phyloP scores from a whole-genome alignment of 2,888 invertebrate species.

The Nephrotoma appendiculata region DNA sequence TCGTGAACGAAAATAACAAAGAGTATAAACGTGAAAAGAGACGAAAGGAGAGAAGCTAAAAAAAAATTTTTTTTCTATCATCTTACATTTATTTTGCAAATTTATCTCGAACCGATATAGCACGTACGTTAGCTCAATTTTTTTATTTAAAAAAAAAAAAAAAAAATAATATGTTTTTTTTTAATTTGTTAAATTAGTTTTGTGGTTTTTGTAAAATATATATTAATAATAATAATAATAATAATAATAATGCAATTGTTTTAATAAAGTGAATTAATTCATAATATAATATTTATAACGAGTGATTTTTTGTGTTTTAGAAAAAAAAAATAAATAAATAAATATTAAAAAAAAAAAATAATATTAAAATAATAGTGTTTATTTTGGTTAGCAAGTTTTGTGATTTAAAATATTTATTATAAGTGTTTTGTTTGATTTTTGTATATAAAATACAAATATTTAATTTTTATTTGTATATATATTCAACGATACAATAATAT shows the following conservation, averaged over 20 bases:
- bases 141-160: not conserved
- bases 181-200: not conserved
- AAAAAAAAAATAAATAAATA: not conserved
- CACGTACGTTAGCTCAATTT: not conserved
- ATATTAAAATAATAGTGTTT: not conserved
- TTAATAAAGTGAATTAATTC: not conserved
- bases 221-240: not conserved
- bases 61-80: not conserved
- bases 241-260: not conserved
- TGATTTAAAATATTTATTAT: not conserved
- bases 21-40: not conserved
- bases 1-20: not conserved
- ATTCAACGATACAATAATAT: not conserved
- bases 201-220: not conserved
- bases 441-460: not conserved
- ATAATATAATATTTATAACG: not conserved
- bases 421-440: not conserved
- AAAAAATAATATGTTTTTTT: not conserved
- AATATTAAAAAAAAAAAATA: not conserved
- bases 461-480: not conserved
- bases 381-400: not conserved
- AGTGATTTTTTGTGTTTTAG: not conserved
- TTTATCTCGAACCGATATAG: slow-evolving; percentile 1
- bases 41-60: not conserved
- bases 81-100: slow-evolving; percentile 2